phyloP scores from a whole-genome alignment of 92 coral and sea anemone genomes.

The Zoanthus sansibaricus region DNA sequence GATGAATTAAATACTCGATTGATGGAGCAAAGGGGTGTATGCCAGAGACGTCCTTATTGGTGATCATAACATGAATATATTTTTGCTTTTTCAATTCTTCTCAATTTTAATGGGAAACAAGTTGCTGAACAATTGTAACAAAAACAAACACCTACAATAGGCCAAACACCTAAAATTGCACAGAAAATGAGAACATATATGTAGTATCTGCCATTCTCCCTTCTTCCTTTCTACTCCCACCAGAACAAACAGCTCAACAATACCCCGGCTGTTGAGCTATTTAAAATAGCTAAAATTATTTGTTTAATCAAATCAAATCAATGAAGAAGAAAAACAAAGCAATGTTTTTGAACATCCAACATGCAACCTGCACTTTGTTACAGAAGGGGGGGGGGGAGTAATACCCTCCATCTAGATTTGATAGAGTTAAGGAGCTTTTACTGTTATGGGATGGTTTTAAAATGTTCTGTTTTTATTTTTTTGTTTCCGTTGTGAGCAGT shows the following conservation, averaged over 20 bases:
- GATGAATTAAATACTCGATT: background rate
- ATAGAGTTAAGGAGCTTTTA: conserved; percentile 26
- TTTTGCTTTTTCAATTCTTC: background rate
- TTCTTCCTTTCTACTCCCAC: conserved; percentile 27
- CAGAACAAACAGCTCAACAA: conserved; percentile 32
- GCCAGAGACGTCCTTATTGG: conserved; percentile 5
- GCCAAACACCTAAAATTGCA: background rate
- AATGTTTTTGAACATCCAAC: conserved; percentile 21
- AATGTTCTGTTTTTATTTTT: background rate
- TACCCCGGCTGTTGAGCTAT: conserved; percentile 26
- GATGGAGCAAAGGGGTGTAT: conserved; percentile 1
- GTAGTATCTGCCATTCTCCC: conserved; percentile 36
- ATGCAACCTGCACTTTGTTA: conserved; percentile 32
- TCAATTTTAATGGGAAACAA: conserved; percentile 5
- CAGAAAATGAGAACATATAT: conserved; percentile 31
- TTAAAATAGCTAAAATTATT: conserved; percentile 20
- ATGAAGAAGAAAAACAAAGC: conserved; percentile 26
- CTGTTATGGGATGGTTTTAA: conserved; percentile 8
- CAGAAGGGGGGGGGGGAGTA: no score
- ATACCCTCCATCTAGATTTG: conserved; percentile 28
- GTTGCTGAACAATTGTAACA: conserved; percentile 14
- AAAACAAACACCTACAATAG: conserved; percentile 18
- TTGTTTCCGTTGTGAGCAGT: background rate
- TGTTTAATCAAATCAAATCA: conserved; percentile 10
- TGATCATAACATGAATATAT: background rate